Evolutionary conservation across 2,797 vertebrate species (phyloP).

Genomic region (Ctenosaura bakeri): DNA sequence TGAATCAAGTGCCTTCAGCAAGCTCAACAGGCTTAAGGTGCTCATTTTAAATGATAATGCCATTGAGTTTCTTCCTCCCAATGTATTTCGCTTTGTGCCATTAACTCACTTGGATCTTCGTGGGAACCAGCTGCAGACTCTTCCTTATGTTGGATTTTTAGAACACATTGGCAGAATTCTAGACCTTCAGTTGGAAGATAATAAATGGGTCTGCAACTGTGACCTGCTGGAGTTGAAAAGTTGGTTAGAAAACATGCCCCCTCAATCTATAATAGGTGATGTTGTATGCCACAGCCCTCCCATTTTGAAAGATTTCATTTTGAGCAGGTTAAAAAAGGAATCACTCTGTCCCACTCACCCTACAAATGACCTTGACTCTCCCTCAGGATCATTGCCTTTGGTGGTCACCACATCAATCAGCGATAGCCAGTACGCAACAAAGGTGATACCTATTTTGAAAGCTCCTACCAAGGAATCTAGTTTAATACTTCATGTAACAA

Average conservation of each 20-base stretch:
- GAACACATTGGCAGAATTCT: slow-evolving; percentile 97
- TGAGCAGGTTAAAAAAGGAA: slow-evolving; percentile 92
- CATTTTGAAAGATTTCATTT: slow-evolving; percentile 88
- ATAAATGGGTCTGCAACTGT: slow-evolving; percentile 94
- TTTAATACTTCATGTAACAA: slow-evolving; percentile 75
- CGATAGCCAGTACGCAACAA: slow-evolving; percentile 81
- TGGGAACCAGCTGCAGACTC: slow-evolving; percentile 93
- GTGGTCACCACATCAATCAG: slow-evolving; percentile 87
- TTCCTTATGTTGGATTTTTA: slow-evolving; percentile 95
- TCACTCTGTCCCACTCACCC: slow-evolving; percentile 89
- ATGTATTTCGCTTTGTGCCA: slow-evolving; percentile 97
- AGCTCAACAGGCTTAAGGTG: slow-evolving; percentile 96
- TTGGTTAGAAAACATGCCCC: slow-evolving; percentile 98
- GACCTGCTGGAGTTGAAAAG: slow-evolving; percentile 93
- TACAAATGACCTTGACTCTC: slow-evolving; percentile 91
- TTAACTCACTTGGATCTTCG: slow-evolving; percentile 97
- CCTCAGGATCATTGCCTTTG: slow-evolving; percentile 91
- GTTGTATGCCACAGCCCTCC: slow-evolving; percentile 91
- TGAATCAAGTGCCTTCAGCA: slow-evolving; percentile 97
- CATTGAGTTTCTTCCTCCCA: slow-evolving; percentile 93
- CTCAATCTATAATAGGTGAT: slow-evolving; percentile 92
- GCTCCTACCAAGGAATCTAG: slow-evolving; percentile 79
- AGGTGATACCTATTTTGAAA: slow-evolving; percentile 85
- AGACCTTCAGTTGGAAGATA: slow-evolving; percentile 96
- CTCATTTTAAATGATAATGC: slow-evolving; percentile 98